Evolutionary conservation across 2,888 invertebrate genomes (phyloP).

Genomic region (Drosophila histrio): DNA sequence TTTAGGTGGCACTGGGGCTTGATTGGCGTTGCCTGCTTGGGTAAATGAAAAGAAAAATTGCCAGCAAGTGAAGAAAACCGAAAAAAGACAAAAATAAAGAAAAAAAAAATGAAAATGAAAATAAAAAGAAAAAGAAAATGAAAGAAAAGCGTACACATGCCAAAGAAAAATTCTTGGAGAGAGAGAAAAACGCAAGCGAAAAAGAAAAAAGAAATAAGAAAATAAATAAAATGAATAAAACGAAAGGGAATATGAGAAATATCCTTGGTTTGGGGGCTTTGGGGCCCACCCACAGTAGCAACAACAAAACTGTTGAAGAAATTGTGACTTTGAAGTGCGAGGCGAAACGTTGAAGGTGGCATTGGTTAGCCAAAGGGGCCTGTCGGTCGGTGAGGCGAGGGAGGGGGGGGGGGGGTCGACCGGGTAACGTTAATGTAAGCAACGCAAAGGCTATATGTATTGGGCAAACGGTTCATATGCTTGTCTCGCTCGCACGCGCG

Average conservation of each 20-base stretch:
- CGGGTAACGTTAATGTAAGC: conserved; percentile 62
- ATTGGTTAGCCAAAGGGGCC: background rate
- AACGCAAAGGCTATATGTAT: conserved; percentile 36
- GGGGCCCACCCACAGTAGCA: conserved; percentile 14
- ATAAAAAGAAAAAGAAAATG: background rate
- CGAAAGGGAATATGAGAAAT: conserved; percentile 20
- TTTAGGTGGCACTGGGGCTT: conserved; percentile 42
- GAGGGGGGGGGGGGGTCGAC: background rate
- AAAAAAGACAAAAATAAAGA: conserved; percentile 6
- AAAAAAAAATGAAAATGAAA: conserved; percentile 1
- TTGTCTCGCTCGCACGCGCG: conserved; percentile 59
- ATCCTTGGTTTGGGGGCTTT: conserved; percentile 34
- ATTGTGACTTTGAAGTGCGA: conserved; percentile 70
- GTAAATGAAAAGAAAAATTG: conserved; percentile 69
- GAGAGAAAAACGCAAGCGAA: conserved; percentile 17
- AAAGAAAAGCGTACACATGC: conserved; percentile 32
- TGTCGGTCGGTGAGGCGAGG: background rate
- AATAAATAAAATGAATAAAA: conserved; percentile 12
- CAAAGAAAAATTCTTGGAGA: conserved; percentile 61
- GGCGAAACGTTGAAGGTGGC: conserved; percentile 46
- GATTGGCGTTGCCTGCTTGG: conserved; percentile 61
- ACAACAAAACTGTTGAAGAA: conserved; percentile 46
- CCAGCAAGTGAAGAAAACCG: conserved; percentile 66
- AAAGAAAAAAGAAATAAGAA: conserved; percentile 21
- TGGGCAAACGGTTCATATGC: conserved; percentile 3